Conservation (phyloP, 1,140 invertebrate genomes). For the Drosophila kohkoa region DNA sequence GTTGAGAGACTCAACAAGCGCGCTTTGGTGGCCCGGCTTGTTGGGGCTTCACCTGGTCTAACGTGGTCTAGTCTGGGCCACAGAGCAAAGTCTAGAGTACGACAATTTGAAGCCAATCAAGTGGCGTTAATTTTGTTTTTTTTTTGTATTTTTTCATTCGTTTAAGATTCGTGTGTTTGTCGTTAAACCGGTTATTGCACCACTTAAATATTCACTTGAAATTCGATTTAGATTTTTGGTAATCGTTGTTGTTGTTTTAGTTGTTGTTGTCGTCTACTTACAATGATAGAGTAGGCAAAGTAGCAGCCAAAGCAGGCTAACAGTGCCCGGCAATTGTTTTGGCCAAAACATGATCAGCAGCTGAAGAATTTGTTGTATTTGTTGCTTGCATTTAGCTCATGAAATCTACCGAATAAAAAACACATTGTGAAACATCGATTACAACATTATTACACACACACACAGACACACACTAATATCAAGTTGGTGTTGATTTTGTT, state of each 20-base stretch:
- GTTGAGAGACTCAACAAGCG: slow-evolving; percentile 36
- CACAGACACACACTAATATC: too few species aligned
- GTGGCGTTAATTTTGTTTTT: slow-evolving; percentile 9
- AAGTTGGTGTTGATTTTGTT: not conserved
- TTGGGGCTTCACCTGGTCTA: slow-evolving; percentile 9
- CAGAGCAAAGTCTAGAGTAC: slow-evolving; percentile 28
- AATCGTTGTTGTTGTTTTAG: slow-evolving; percentile 3
- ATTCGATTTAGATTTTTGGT: slow-evolving; percentile 8
- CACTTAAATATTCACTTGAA: slow-evolving; percentile 11
- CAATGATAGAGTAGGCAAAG: slow-evolving; percentile 59
- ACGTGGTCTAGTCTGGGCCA: slow-evolving; percentile 10
- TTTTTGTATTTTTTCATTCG: too few species aligned
- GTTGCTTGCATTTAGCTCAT: slow-evolving; percentile 60
- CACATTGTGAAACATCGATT: slow-evolving; percentile 45
- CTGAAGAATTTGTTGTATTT: slow-evolving; percentile 32
- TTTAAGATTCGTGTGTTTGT: slow-evolving; percentile 14
- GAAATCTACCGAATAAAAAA: slow-evolving; percentile 15
- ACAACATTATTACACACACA: not conserved
- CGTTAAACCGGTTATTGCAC: slow-evolving; percentile 57
- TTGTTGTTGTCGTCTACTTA: slow-evolving; percentile 51
- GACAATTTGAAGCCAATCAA: slow-evolving; percentile 29
- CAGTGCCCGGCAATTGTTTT: slow-evolving; percentile 57
- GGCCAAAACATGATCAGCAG: slow-evolving; percentile 72
- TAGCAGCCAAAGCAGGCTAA: slow-evolving; percentile 65
- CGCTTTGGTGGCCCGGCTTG: slow-evolving; percentile 39